phyloP scores from a whole-genome alignment of 1,140 invertebrate genomes.

The Tetramorium parvispinum region DNA sequence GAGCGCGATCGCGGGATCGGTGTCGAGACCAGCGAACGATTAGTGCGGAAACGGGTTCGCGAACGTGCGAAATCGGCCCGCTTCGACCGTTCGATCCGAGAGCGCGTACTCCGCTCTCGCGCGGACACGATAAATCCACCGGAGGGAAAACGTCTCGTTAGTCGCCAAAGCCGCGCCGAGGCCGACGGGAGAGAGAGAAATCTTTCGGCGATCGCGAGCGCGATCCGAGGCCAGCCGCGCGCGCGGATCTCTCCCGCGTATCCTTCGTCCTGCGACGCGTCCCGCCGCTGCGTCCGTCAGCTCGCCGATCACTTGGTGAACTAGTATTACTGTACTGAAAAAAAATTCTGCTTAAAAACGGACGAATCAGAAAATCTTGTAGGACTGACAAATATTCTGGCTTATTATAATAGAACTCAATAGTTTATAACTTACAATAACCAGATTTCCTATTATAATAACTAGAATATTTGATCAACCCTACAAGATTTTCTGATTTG shows the following conservation, averaged over 20 bases:
- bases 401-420: no score
- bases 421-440: no score
- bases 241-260: constrained; percentile 20
- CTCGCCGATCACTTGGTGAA: neutral
- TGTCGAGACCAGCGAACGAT: constrained; percentile 73
- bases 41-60: constrained; percentile 71
- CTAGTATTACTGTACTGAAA: no score
- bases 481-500: no score
- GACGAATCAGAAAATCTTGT: no score
- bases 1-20: constrained; percentile 69
- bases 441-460: no score
- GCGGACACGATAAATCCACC: constrained; percentile 69
- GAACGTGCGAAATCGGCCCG: constrained; percentile 66
- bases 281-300: neutral
- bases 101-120: constrained; percentile 31
- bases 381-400: no score
- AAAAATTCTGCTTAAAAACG: no score
- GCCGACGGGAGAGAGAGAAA: constrained; percentile 49
- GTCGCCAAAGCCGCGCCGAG: constrained; percentile 53
- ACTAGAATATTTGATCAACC: no score
- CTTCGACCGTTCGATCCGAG: neutral
- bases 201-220: constrained; percentile 72
- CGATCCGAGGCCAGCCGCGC: constrained; percentile 64
- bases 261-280: constrained; percentile 34
- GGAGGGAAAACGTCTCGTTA: constrained; percentile 77